Evolutionary conservation across 2,113 vertebrate genomes (phyloP).

Genomic region (Noctilio leporinus): DNA sequence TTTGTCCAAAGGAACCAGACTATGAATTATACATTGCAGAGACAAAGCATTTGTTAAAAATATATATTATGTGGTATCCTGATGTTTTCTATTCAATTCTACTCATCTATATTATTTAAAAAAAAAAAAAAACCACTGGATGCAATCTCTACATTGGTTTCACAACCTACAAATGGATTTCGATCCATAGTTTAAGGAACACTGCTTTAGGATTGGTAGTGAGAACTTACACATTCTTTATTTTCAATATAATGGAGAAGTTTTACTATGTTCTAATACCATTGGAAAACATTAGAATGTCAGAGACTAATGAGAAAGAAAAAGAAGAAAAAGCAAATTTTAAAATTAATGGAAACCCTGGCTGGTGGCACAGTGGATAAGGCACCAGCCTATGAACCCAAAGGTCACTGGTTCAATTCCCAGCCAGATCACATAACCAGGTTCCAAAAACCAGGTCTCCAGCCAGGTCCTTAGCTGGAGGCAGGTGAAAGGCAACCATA

Average conservation of each 20-base stretch:
- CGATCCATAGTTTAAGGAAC: background rate
- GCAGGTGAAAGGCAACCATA: too few species aligned
- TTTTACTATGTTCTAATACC: background rate
- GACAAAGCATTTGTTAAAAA: slow-evolving; percentile 9
- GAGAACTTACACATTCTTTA: background rate
- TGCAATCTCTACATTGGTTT: background rate
- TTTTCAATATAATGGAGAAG: background rate
- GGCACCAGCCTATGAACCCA: too few species aligned
- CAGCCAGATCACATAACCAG: too few species aligned
- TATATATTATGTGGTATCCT: background rate
- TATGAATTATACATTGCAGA: background rate
- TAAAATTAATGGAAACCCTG: slow-evolving; percentile 7
- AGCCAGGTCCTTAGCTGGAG: too few species aligned
- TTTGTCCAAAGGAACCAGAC: background rate
- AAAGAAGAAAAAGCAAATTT: background rate
- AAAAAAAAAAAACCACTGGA: background rate
- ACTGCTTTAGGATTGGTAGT: background rate
- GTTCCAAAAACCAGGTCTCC: too few species aligned
- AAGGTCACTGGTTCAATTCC: too few species aligned
- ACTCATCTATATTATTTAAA: background rate
- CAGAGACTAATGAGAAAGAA: background rate
- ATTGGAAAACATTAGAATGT: background rate
- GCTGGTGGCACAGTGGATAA: too few species aligned
- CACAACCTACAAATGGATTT: background rate
- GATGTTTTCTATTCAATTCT: background rate